Percentiles rank a stretch among this genome's conserved stretches.
phyloP scores from a whole-genome alignment of 2,113 vertebrate genomes.

The Bolborhynchus lineola region DNA sequence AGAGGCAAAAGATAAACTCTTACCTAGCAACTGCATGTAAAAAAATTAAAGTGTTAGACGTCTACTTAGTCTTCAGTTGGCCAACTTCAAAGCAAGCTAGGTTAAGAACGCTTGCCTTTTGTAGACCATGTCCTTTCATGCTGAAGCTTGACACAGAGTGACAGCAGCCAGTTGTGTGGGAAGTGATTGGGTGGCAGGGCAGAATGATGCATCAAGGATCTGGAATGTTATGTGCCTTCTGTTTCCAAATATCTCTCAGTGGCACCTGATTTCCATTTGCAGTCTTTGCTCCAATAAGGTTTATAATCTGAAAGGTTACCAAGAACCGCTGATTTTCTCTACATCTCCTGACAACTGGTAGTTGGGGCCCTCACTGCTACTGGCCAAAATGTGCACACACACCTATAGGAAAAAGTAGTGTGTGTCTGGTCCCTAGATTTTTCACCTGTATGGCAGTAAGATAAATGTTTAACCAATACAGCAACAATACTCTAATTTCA shows the following conservation, averaged over 20 bases:
- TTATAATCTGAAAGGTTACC: neutral
- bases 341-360: neutral
- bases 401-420: neutral
- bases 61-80: neutral
- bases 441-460: neutral
- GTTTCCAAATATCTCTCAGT: neutral
- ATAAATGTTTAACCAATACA: neutral
- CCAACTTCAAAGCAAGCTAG: neutral
- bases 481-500: neutral
- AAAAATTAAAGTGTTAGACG: neutral
- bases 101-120: neutral
- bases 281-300: neutral
- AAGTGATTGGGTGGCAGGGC: neutral
- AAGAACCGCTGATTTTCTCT: neutral
- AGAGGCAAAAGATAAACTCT: neutral
- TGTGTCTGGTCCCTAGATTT: neutral
- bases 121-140: neutral
- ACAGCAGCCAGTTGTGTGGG: neutral
- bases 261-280: neutral
- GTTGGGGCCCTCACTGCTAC: neutral
- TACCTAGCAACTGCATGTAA: neutral
- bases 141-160: neutral
- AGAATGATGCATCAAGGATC: neutral
- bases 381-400: neutral
- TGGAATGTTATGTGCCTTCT: neutral